A percentile compares a stretch with the other conserved stretches of the same genome.
phyloP scores from a whole-genome alignment of 2,113 vertebrate species.

The Salminus brasiliensis region DNA sequence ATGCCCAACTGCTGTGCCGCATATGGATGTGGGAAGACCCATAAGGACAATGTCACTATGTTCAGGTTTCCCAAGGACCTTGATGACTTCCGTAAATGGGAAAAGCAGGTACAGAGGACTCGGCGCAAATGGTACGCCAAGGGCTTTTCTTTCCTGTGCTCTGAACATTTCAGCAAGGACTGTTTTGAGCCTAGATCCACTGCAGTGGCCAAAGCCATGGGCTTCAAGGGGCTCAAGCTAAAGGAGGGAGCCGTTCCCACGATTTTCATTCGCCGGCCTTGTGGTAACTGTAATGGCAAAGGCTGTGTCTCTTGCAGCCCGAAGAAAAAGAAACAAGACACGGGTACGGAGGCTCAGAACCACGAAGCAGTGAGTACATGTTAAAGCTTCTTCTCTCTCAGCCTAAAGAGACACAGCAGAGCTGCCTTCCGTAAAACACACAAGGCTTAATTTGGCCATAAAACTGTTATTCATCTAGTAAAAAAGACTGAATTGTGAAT shows the following conservation, averaged over 20 bases:
- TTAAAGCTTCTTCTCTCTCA: not conserved
- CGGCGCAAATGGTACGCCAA: constrained; percentile 68
- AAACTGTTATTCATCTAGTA: too few relatives aligned
- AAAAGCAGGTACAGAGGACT: constrained; percentile 77
- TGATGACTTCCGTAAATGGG: constrained; percentile 73
- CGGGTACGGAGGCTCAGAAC: constrained; percentile 41
- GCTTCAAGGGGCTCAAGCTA: constrained; percentile 59
- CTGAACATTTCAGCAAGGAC: constrained; percentile 77
- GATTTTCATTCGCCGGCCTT: constrained; percentile 70
- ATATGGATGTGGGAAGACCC: constrained; percentile 74
- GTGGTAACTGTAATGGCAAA: constrained; percentile 63
- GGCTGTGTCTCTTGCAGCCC: constrained; percentile 57
- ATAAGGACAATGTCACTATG: constrained; percentile 67
- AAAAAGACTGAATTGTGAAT: too few relatives aligned
- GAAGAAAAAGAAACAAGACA: constrained; percentile 48
- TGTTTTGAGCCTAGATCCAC: constrained; percentile 69
- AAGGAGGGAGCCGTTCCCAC: constrained; percentile 72
- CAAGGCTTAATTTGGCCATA: not conserved
- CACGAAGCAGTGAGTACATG: constrained; percentile 53
- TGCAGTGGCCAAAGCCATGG: constrained; percentile 25
- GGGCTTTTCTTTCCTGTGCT: constrained; percentile 71
- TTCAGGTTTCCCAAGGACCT: constrained; percentile 77
- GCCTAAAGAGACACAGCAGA: not conserved
- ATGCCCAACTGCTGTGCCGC: constrained; percentile 77
- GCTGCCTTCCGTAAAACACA: not conserved